These are phyloP conservation scores for Microctenopoma steveboyesi DNA, from an alignment of 2,797 vertebrate genomes.

Conservation along the genomic window DNA sequence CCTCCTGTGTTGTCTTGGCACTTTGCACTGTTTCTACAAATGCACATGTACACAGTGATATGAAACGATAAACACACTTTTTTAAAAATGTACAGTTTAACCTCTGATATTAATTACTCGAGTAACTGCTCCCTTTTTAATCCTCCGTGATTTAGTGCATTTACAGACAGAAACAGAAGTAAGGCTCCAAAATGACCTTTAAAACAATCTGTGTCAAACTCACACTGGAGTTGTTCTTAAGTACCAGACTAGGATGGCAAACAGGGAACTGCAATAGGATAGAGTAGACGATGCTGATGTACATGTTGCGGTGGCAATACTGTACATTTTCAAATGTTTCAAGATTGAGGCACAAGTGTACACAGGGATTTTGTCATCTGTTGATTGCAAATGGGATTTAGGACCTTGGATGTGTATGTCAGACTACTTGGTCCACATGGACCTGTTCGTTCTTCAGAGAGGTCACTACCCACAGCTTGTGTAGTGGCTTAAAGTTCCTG, in stretches of 20 bases:
- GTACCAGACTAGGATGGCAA: not conserved
- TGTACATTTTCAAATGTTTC: conserved; percentile 19
- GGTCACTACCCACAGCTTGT: conserved; percentile 25
- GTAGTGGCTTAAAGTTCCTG: conserved; percentile 32
- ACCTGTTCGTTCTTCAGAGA: conserved; percentile 30
- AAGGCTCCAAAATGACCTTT: conserved; percentile 15
- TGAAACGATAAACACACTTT: conserved; percentile 21
- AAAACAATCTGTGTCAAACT: conserved; percentile 12
- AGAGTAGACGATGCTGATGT: not conserved
- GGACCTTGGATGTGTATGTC: conserved; percentile 19
- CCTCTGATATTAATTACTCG: conserved; percentile 25
- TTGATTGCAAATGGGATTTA: conserved; percentile 25
- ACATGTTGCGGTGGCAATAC: not conserved
- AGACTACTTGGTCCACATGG: conserved; percentile 23
- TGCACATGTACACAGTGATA: conserved; percentile 18
- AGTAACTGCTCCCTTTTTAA: conserved; percentile 22
- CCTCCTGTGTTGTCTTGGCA: conserved; percentile 34
- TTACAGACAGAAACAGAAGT: conserved; percentile 26
- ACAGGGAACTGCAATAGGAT: conserved; percentile 8
- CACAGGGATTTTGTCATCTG: conserved; percentile 35
- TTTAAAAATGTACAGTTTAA: conserved; percentile 41
- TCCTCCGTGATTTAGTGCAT: conserved; percentile 15
- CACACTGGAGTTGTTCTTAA: conserved; percentile 4
- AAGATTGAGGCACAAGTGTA: not conserved
- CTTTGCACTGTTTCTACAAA: conserved; percentile 18